These are phyloP conservation scores for Drosophila auraria DNA, from an alignment of 1,140 invertebrate genomes.

Conservation along the genomic window DNA sequence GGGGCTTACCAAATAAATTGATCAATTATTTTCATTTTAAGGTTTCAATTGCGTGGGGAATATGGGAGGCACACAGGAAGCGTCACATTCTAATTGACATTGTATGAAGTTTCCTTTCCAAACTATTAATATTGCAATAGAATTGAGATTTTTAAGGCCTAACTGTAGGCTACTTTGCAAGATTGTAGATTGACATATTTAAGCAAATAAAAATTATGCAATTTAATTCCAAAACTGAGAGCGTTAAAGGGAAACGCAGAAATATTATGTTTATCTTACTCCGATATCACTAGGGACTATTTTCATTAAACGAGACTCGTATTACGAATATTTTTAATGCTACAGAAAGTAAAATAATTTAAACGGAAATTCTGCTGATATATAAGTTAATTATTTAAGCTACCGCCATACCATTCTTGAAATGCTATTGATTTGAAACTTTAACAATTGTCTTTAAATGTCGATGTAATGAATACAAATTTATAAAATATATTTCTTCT, in stretches of 20 bases:
- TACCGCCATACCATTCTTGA: no score
- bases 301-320: background rate
- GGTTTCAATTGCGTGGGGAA: slow-evolving; percentile 36
- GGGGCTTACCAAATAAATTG: slow-evolving; percentile 30
- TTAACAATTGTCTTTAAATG: no score
- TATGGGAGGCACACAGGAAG: slow-evolving; percentile 16
- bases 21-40: slow-evolving; percentile 30
- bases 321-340: background rate
- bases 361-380: no score
- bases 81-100: slow-evolving; percentile 15
- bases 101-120: slow-evolving; percentile 22
- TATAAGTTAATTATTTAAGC: no score
- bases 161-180: background rate
- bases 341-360: background rate
- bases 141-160: background rate
- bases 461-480: background rate
- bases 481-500: background rate
- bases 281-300: background rate
- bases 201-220: background rate
- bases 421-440: no score
- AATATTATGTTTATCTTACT: background rate
- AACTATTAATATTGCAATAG: background rate
- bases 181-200: background rate
- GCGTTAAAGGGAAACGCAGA: background rate
- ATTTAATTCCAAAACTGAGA: background rate